These are phyloP conservation scores for Epinephelus coioides DNA, from an alignment of 2,797 vertebrate species.

Conservation along the genomic window DNA sequence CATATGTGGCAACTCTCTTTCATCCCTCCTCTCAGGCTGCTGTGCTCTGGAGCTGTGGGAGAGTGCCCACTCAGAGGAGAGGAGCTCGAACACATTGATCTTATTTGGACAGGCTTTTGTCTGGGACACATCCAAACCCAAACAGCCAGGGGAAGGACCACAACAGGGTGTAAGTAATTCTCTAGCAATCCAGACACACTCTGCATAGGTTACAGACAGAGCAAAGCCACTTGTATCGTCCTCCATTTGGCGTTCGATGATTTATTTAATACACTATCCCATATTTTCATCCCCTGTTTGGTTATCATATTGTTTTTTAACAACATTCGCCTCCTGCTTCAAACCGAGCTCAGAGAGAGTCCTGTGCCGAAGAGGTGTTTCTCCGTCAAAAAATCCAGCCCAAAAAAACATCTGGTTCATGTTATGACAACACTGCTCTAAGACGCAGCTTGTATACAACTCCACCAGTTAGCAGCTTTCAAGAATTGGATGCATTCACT, in stretches of 20 bases:
- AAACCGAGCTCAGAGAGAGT: conserved; percentile 19
- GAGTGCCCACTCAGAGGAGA: conserved; percentile 63
- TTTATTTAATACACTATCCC: conserved; percentile 42
- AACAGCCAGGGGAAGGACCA: conserved; percentile 72
- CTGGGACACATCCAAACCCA: conserved; percentile 78
- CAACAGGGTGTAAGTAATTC: conserved; percentile 77
- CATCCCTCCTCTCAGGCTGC: conserved; percentile 38
- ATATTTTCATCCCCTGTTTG: conserved; percentile 5
- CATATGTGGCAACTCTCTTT: conserved; percentile 32
- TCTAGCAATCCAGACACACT: conserved; percentile 68
- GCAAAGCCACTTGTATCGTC: conserved; percentile 63
- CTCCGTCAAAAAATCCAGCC: conserved; percentile 46
- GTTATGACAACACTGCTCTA: conserved; percentile 73
- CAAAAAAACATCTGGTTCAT: conserved; percentile 74
- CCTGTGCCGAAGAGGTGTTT: conserved; percentile 57
- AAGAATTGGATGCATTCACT: conserved; percentile 60
- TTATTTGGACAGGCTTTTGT: conserved; percentile 78
- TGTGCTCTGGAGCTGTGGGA: conserved; percentile 50
- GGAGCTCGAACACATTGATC: conserved; percentile 76
- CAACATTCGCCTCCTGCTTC: not conserved
- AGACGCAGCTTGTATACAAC: conserved; percentile 65
- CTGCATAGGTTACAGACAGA: conserved; percentile 72
- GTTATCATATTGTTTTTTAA: conserved; percentile 31
- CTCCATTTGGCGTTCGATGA: conserved; percentile 60
- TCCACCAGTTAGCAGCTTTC: conserved; percentile 62